These are phyloP conservation scores for Pantelozetes paolii DNA, from an alignment of 2,888 invertebrate genomes.

Conservation along the genomic window DNA sequence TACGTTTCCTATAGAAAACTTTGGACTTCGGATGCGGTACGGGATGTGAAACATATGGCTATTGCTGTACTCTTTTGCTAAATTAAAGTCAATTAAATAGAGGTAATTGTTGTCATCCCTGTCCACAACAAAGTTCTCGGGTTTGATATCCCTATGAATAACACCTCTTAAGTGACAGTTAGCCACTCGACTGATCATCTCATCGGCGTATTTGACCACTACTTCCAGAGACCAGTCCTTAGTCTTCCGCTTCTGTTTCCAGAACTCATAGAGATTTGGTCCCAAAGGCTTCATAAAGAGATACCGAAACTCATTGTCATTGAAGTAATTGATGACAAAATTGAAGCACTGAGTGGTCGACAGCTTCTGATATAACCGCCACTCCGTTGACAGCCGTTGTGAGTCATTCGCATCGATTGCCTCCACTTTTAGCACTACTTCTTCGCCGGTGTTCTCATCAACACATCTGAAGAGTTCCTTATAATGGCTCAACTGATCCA, in stretches of 20 bases:
- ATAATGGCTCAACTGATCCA: conserved; percentile 8
- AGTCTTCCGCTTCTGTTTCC: not conserved
- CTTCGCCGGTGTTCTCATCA: not conserved
- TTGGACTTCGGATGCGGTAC: not conserved
- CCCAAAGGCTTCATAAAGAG: conserved; percentile 19
- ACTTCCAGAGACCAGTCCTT: not conserved
- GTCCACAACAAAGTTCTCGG: conserved; percentile 84
- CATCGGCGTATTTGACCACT: conserved; percentile 1
- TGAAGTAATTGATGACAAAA: not conserved
- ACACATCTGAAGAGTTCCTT: conserved; percentile 7
- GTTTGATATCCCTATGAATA: conserved; percentile 96
- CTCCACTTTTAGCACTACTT: not conserved
- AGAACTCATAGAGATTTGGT: not conserved
- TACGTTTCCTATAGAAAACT: not conserved
- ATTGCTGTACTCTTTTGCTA: not conserved
- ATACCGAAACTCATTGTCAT: not conserved
- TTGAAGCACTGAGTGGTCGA: not conserved
- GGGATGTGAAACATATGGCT: not conserved
- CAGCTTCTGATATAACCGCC: not conserved
- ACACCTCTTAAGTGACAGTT: conserved; percentile 78
- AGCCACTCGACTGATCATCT: conserved; percentile 1
- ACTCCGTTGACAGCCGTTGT: not conserved
- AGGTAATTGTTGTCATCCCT: not conserved
- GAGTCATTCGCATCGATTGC: not conserved
- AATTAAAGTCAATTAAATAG: conserved; percentile 33